phyloP scores from a whole-genome alignment of 2,797 vertebrate species.

The Spondyliosoma cantharus region DNA sequence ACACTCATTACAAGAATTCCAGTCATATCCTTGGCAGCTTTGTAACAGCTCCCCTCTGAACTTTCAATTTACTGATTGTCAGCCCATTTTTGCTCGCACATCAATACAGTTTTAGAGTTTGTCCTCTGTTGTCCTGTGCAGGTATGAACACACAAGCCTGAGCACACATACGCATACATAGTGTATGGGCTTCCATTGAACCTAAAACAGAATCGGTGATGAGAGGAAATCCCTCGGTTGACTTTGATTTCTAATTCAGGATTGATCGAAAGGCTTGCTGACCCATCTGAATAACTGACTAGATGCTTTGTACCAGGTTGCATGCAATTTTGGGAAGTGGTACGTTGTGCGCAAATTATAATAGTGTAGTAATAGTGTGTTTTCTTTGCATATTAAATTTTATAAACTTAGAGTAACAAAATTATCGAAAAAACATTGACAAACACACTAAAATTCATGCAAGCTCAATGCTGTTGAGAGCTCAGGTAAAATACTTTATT shows the following conservation, averaged over 20 bases:
- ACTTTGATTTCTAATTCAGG: slow-evolving; percentile 74
- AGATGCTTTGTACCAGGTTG: slow-evolving; percentile 15
- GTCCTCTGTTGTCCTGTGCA: slow-evolving; percentile 55
- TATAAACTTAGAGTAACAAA: not conserved
- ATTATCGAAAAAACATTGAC: not conserved
- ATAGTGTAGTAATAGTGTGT: too few relatives aligned
- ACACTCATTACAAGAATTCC: slow-evolving; percentile 51
- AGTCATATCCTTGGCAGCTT: slow-evolving; percentile 68
- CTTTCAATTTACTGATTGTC: slow-evolving; percentile 67
- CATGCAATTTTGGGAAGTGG: not conserved
- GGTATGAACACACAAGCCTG: slow-evolving; percentile 21
- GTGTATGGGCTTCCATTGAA: slow-evolving; percentile 41
- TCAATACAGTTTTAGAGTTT: slow-evolving; percentile 54
- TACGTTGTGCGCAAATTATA: too few relatives aligned
- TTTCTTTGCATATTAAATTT: not conserved
- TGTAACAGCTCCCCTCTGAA: slow-evolving; percentile 61
- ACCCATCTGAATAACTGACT: slow-evolving; percentile 60
- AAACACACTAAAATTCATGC: not conserved
- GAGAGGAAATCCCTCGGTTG: slow-evolving; percentile 48
- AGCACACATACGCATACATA: slow-evolving; percentile 11
- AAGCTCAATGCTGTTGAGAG: not conserved
- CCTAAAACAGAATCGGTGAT: slow-evolving; percentile 60
- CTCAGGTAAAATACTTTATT: not conserved
- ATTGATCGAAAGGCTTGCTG: slow-evolving; percentile 59
- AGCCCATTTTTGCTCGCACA: slow-evolving; percentile 46